Evolutionary conservation across 2,797 vertebrate genomes (phyloP).

Genomic region (Spinibarbus caldwelli): DNA sequence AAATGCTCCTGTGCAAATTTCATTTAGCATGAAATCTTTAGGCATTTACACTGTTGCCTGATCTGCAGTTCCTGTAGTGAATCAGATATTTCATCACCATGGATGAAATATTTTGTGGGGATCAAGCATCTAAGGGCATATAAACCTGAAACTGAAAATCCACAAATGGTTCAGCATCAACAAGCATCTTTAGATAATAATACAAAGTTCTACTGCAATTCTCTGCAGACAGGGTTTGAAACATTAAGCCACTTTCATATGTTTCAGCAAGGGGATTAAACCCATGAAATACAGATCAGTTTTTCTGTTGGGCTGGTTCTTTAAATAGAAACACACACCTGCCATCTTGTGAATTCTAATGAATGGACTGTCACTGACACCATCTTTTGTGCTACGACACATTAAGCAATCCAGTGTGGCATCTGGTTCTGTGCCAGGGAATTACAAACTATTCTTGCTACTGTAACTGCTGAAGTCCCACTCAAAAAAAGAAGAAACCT

Average conservation of each 20-base stretch:
- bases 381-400: slow-evolving; percentile 32
- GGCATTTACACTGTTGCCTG: background rate
- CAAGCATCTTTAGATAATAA: background rate
- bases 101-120: background rate
- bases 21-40: background rate
- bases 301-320: background rate
- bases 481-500: background rate
- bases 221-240: background rate
- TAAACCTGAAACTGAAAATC: background rate
- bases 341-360: slow-evolving; percentile 39
- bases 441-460: slow-evolving; percentile 23
- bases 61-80: background rate
- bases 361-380: slow-evolving; percentile 31
- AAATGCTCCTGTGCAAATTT: background rate
- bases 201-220: background rate
- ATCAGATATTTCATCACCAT: background rate
- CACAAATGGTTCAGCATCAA: slow-evolving; percentile 4
- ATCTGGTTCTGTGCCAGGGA: slow-evolving; percentile 41
- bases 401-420: slow-evolving; percentile 13
- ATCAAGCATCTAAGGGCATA: background rate
- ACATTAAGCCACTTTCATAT: background rate
- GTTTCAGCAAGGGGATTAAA: background rate
- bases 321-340: slow-evolving; percentile 14
- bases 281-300: background rate
- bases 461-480: slow-evolving; percentile 15